These are phyloP conservation scores for Brevimyrus niger DNA, from an alignment of 2,113 vertebrate genomes.

Conservation along the genomic window DNA sequence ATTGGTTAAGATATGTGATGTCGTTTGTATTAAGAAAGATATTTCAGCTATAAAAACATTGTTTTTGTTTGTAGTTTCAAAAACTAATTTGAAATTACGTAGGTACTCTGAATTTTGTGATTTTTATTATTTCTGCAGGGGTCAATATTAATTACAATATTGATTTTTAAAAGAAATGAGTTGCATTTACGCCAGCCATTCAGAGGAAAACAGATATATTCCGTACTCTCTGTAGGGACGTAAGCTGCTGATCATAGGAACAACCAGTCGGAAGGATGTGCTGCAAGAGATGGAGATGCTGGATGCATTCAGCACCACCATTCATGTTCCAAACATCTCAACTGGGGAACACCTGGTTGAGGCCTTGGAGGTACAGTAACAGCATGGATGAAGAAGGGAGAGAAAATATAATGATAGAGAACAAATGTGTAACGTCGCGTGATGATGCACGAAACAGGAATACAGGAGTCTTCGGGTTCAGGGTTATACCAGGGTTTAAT, in stretches of 20 bases:
- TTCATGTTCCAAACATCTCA: constrained; percentile 88
- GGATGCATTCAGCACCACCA: constrained; percentile 93
- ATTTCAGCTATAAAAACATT: background rate
- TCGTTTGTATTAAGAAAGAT: background rate
- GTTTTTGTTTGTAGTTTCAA: background rate
- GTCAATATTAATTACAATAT: background rate
- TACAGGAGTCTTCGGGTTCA: no score
- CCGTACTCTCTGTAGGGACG: constrained; percentile 63
- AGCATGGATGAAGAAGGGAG: background rate
- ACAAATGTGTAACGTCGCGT: no score
- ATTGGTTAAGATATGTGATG: background rate
- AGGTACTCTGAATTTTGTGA: background rate
- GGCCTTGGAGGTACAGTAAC: constrained; percentile 68
- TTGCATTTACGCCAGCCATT: background rate
- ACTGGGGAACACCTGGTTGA: constrained; percentile 88
- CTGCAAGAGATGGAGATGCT: constrained; percentile 99
- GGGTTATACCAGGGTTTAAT: no score
- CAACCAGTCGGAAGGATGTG: constrained; percentile 94
- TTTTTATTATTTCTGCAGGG: background rate
- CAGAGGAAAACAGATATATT: background rate
- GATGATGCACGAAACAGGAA: no score
- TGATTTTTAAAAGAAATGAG: background rate
- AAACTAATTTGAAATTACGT: background rate
- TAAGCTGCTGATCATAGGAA: constrained; percentile 94
- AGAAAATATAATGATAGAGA: background rate